phyloP scores from a whole-genome alignment of 1,140 invertebrate genomes.

The Gonatopus flavifemur region DNA sequence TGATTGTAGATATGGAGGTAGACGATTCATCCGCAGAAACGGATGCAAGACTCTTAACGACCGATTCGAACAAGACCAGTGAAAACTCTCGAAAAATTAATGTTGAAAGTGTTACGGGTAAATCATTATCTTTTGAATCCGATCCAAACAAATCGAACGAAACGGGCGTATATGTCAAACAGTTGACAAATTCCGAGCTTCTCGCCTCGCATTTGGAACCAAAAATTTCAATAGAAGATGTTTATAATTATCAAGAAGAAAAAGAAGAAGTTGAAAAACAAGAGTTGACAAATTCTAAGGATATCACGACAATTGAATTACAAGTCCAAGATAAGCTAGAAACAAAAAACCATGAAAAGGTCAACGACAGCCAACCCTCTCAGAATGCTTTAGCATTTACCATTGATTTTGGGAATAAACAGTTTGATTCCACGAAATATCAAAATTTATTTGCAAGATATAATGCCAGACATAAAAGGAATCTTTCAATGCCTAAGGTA shows the following conservation, averaged over 20 bases:
- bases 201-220: background rate
- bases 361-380: slow-evolving; percentile 5
- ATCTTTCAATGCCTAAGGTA: slow-evolving; percentile 70
- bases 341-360: slow-evolving; percentile 11
- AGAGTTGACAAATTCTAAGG: background rate
- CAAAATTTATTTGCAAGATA: slow-evolving; percentile 71
- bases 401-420: slow-evolving; percentile 67
- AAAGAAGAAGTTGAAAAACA: background rate
- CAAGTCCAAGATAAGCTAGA: slow-evolving; percentile 12
- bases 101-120: background rate
- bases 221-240: background rate
- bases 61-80: slow-evolving; percentile 10
- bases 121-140: slow-evolving; percentile 1
- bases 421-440: slow-evolving; percentile 62
- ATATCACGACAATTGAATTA: background rate
- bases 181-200: slow-evolving; percentile 10
- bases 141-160: background rate
- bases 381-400: slow-evolving; percentile 62
- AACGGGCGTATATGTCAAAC: slow-evolving; percentile 6
- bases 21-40: slow-evolving; percentile 16
- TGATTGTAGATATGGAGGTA: slow-evolving; percentile 32
- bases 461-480: slow-evolving; percentile 67
- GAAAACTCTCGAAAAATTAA: slow-evolving; percentile 7
- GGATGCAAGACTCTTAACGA: slow-evolving; percentile 16
- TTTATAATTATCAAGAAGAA: background rate